Percentiles rank a stretch among this genome's conserved stretches.
These are phyloP conservation scores for Sebastes cheni DNA, from an alignment of 2,797 vertebrate genomes.

Conservation along the genomic window DNA sequence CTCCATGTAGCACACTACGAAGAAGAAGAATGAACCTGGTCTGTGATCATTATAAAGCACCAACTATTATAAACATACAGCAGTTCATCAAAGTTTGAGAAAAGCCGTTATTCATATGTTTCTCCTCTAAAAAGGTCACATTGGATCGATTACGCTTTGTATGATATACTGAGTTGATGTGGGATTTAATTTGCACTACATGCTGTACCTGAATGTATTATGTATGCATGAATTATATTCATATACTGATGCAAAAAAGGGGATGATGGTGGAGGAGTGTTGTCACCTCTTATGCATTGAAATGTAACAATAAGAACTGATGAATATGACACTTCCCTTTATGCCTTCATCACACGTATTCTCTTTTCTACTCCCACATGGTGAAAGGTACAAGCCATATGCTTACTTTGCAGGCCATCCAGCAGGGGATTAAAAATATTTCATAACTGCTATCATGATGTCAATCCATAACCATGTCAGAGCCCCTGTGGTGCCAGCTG, in stretches of 20 bases:
- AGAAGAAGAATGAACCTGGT: neutral
- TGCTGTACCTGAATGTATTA: neutral
- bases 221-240: neutral
- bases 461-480: conserved; percentile 49
- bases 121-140: neutral
- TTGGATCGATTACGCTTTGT: neutral
- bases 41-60: neutral
- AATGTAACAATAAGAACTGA: neutral
- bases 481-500: conserved; percentile 30
- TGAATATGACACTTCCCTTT: neutral
- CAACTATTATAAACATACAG: neutral
- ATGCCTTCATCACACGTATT: neutral
- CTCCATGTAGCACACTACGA: neutral
- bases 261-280: too few species aligned
- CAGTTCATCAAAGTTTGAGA: neutral
- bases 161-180: neutral
- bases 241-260: neutral
- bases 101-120: neutral
- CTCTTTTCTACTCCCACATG: neutral
- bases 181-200: neutral
- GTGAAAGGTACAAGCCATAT: neutral
- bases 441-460: conserved; percentile 45
- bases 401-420: conserved; percentile 3
- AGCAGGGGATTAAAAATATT: conserved; percentile 44
- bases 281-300: neutral